Percentiles rank a stretch among this genome's conserved stretches.
Evolutionary conservation across 1,140 invertebrate species (phyloP).

Genomic region (Homarus americanus): DNA sequence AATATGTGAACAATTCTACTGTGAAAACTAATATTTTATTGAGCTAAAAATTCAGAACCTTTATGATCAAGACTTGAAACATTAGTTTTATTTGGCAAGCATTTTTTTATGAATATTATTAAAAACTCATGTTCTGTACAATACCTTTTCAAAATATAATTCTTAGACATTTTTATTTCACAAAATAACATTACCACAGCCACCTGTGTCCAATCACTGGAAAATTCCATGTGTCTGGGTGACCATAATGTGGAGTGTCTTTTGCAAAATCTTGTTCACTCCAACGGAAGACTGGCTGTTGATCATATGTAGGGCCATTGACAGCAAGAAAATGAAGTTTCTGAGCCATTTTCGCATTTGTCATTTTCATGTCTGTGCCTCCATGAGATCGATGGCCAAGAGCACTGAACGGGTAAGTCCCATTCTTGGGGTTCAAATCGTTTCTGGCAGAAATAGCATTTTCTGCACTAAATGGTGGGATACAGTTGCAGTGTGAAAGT

Average conservation of each 20-base stretch:
- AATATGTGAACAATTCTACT: too few species aligned
- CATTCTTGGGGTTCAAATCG: constrained; percentile 84
- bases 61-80: neutral
- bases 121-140: neutral
- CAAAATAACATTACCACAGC: constrained; percentile 24
- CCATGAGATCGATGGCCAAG: constrained; percentile 82
- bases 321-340: constrained; percentile 81
- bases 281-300: constrained; percentile 86
- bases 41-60: too few species aligned
- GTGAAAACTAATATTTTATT: too few species aligned
- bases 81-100: neutral
- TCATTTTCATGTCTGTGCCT: constrained; percentile 83
- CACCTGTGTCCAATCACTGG: constrained; percentile 62
- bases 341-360: constrained; percentile 72
- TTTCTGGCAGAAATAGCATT: constrained; percentile 85
- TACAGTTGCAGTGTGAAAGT: constrained; percentile 84
- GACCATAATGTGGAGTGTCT: constrained; percentile 84
- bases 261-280: constrained; percentile 82
- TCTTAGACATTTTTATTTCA: neutral
- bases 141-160: neutral
- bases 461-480: constrained; percentile 85
- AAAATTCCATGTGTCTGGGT: constrained; percentile 88
- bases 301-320: constrained; percentile 82
- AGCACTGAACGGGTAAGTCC: constrained; percentile 81
- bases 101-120: neutral